Conservation (phyloP, 2,797 vertebrate genomes). For the Amniataba percoides region DNA sequence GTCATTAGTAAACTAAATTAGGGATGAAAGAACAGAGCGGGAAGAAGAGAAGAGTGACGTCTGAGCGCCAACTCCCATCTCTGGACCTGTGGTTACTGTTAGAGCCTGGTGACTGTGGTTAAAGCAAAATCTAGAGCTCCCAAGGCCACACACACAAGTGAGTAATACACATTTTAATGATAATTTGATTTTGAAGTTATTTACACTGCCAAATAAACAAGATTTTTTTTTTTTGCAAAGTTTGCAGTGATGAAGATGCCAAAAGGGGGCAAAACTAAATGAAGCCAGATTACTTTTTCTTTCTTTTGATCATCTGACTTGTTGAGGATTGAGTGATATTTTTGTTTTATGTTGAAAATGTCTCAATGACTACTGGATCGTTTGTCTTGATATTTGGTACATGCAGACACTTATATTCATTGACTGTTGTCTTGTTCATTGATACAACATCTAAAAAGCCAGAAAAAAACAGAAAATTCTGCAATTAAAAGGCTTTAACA, state of each 20-base stretch:
- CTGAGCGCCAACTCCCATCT: background rate
- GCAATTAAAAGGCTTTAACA: background rate
- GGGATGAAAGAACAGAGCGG: background rate
- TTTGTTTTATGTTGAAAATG: too few relatives aligned
- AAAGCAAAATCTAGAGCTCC: too few relatives aligned
- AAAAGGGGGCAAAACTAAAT: too few relatives aligned
- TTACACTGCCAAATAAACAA: background rate
- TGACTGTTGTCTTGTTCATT: too few relatives aligned
- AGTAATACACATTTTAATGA: background rate
- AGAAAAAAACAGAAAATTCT: background rate
- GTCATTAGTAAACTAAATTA: background rate
- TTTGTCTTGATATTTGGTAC: too few relatives aligned
- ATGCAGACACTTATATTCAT: too few relatives aligned
- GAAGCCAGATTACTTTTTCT: too few relatives aligned
- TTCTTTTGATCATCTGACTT: too few relatives aligned
- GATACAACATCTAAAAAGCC: too few relatives aligned
- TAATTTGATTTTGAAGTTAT: background rate
- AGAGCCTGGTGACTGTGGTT: too few relatives aligned
- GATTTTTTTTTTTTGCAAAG: background rate
- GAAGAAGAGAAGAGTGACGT: slow-evolving; percentile 1
- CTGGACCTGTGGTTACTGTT: background rate
- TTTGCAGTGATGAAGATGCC: background rate
- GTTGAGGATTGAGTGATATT: too few relatives aligned
- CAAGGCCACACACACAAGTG: background rate
- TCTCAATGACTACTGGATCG: too few relatives aligned